These are phyloP conservation scores for Varanus salvator DNA, from an alignment of 2,113 vertebrate genomes.

Conservation along the genomic window DNA sequence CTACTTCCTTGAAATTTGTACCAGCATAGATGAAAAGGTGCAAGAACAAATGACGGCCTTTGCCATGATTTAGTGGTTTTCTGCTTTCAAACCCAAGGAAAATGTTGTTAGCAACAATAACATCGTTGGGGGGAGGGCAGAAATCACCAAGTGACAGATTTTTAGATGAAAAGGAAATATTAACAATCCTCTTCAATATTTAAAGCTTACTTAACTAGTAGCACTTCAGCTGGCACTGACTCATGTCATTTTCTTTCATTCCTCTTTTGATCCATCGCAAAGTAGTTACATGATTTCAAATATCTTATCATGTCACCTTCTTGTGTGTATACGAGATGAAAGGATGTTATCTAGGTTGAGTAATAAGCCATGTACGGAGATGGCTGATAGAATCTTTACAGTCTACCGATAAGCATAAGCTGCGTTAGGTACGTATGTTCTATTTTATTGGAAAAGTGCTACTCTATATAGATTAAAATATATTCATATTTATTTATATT, in stretches of 20 bases:
- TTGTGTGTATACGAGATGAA: conserved; percentile 76
- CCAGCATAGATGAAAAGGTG: conserved; percentile 47
- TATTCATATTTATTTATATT: not conserved
- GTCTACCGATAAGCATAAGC: conserved; percentile 53
- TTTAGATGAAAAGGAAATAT: conserved; percentile 86
- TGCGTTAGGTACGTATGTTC: not conserved
- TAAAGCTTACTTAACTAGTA: conserved; percentile 83
- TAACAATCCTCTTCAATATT: conserved; percentile 84
- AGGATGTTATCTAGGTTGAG: conserved; percentile 73
- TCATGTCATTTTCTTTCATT: conserved; percentile 81
- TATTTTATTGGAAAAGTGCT: conserved; percentile 22
- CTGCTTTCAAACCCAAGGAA: conserved; percentile 66
- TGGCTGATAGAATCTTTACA: conserved; percentile 59
- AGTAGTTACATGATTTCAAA: conserved; percentile 81
- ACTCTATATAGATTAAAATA: not conserved
- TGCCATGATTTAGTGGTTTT: conserved; percentile 65
- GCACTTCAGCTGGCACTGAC: conserved; percentile 79
- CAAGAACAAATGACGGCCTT: conserved; percentile 59
- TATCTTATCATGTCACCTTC: conserved; percentile 80
- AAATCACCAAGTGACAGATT: conserved; percentile 76
- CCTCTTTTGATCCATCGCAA: conserved; percentile 83
- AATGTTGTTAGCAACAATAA: conserved; percentile 74
- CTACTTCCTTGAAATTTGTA: conserved; percentile 62
- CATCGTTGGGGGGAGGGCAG: conserved; percentile 59
- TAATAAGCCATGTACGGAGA: conserved; percentile 69